These are phyloP conservation scores for Halcyon chelicuti DNA, from an alignment of 2,797 vertebrate genomes.

Conservation along the genomic window DNA sequence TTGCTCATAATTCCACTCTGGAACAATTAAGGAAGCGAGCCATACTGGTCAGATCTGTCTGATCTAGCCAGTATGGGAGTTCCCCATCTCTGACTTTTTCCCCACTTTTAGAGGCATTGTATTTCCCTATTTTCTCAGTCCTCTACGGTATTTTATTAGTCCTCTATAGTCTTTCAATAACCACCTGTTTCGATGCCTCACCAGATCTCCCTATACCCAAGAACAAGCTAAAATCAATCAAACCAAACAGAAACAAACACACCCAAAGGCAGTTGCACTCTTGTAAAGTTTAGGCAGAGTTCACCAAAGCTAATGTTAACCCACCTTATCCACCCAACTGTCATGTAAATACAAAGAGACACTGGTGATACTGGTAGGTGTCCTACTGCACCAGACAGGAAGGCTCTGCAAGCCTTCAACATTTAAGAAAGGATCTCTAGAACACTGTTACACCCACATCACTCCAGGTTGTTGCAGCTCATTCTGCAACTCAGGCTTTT, in stretches of 20 bases:
- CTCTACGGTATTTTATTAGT: background rate
- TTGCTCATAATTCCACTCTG: background rate
- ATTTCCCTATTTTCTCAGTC: background rate
- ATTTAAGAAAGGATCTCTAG: background rate
- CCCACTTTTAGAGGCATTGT: background rate
- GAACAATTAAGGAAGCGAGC: background rate
- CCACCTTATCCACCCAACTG: background rate
- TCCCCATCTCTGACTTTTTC: background rate
- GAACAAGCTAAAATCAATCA: background rate
- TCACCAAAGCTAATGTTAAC: background rate
- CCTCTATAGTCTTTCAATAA: background rate
- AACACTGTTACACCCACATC: background rate
- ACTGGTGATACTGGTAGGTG: background rate
- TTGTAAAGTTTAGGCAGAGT: background rate
- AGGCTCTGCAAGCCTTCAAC: background rate
- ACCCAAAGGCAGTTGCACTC: no score
- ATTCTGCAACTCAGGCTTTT: background rate
- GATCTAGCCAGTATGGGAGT: background rate
- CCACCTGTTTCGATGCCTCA: background rate
- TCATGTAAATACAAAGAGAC: background rate
- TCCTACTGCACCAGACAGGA: background rate
- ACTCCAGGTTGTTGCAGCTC: background rate
- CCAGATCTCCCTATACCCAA: background rate
- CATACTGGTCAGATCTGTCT: background rate
- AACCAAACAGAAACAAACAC: no score